A percentile compares a stretch with the other conserved stretches of the same genome.
phyloP scores from a whole-genome alignment of 2,888 invertebrate species.

The Drosophila heteroneura region DNA sequence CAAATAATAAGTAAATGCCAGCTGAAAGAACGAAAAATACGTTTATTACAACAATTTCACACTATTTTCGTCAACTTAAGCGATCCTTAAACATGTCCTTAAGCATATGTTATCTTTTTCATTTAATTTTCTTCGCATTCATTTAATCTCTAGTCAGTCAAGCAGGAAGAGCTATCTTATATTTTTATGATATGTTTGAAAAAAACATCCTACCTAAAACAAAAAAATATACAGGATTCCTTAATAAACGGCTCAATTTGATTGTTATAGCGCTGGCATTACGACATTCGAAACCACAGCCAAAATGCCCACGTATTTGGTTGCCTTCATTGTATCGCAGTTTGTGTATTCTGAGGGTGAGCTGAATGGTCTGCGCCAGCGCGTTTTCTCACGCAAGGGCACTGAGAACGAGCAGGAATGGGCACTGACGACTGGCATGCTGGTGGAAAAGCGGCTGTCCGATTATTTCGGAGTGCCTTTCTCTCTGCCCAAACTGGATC shows the following conservation, averaged over 20 bases:
- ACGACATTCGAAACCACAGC: constrained; percentile 85
- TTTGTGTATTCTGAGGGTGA: constrained; percentile 82
- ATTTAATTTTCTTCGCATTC: background rate
- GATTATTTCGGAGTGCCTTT: constrained; percentile 91
- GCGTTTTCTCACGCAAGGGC: constrained; percentile 82
- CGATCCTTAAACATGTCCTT: background rate
- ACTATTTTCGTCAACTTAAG: background rate
- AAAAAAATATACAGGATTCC: background rate
- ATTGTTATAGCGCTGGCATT: constrained; percentile 32
- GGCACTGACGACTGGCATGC: constrained; percentile 90
- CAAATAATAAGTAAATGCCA: background rate
- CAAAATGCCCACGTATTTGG: constrained; percentile 91
- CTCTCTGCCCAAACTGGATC: constrained; percentile 93
- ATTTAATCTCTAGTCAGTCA: background rate
- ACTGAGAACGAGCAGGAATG: constrained; percentile 87
- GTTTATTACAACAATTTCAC: background rate
- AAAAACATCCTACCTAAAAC: background rate
- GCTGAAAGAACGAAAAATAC: background rate
- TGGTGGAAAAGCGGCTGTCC: constrained; percentile 89
- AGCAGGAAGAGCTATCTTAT: background rate
- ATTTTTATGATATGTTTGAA: background rate
- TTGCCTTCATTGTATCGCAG: constrained; percentile 91
- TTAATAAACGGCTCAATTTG: background rate
- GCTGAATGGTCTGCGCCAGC: constrained; percentile 71
- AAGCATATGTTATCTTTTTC: background rate